These are phyloP conservation scores for Mesocentrotus franciscanus DNA, from an alignment of 53 echinoderm and acorn worm genomes.

Conservation along the genomic window DNA sequence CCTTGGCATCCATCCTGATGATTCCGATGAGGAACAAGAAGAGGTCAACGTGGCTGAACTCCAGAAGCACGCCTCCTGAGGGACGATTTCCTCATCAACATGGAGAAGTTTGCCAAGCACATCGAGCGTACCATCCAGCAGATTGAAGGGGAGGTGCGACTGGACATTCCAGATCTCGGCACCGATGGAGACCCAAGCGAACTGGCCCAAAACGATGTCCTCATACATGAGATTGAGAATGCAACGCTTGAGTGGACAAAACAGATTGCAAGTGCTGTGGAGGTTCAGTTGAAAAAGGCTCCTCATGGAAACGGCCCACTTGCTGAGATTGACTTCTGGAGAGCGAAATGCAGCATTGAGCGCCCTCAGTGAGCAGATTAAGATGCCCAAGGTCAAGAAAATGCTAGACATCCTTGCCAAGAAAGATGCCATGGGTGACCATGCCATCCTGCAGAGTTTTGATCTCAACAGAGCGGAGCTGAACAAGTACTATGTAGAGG, in stretches of 20 bases:
- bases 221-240: slow-evolving; percentile 86
- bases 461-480: slow-evolving; percentile 95
- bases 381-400: slow-evolving; percentile 86
- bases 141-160: slow-evolving; percentile 98
- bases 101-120: slow-evolving; percentile 99
- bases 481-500: slow-evolving; percentile 97
- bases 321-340: slow-evolving; percentile 98
- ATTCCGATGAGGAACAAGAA: slow-evolving; percentile 70
- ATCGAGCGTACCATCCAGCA: slow-evolving; percentile 98
- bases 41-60: slow-evolving; percentile 80
- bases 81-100: slow-evolving; percentile 99
- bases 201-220: slow-evolving; percentile 84
- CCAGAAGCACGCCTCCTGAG: slow-evolving; percentile 86
- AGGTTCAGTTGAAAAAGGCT: slow-evolving; percentile 90
- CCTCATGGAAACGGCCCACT: slow-evolving; percentile 96
- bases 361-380: slow-evolving; percentile 95
- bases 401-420: slow-evolving; percentile 93
- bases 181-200: slow-evolving; percentile 88
- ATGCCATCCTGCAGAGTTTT: slow-evolving; percentile 96
- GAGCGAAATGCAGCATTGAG: slow-evolving; percentile 95
- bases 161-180: slow-evolving; percentile 87
- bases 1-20: slow-evolving; percentile 55
- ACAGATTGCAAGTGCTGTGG: slow-evolving; percentile 94
- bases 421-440: slow-evolving; percentile 93
- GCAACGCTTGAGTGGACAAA: slow-evolving; percentile 96